A percentile compares a stretch with the other conserved stretches of the same genome.
Evolutionary conservation across 1,140 invertebrate species (phyloP).

Genomic region (Dendrolimus kikuchii): DNA sequence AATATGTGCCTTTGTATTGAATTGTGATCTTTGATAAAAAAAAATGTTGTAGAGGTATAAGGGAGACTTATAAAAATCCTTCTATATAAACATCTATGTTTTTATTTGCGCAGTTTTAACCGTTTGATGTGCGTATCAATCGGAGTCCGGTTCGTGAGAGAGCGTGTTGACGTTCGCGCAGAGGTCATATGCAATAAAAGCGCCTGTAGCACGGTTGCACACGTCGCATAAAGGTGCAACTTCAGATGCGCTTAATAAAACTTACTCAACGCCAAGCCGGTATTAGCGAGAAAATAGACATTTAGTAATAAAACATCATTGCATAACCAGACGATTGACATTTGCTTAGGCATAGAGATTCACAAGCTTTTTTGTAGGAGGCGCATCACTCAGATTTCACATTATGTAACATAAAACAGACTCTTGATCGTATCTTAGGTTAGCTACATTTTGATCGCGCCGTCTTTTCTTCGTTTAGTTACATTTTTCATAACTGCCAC

Average conservation of each 20-base stretch:
- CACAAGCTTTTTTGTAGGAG: too few species aligned
- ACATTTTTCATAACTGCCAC: too few species aligned
- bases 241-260: conserved; percentile 36
- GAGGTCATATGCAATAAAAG: conserved; percentile 3
- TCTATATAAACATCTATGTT: neutral
- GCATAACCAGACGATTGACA: conserved; percentile 48
- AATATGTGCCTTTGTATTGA: too few species aligned
- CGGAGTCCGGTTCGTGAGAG: neutral
- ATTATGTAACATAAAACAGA: too few species aligned
- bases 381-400: too few species aligned
- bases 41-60: too few species aligned
- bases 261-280: conserved; percentile 36
- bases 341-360: conserved; percentile 21
- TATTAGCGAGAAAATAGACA: conserved; percentile 28
- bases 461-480: too few species aligned
- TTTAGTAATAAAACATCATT: conserved; percentile 53
- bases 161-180: conserved; percentile 1
- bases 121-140: neutral
- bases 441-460: too few species aligned
- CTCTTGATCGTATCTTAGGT: too few species aligned
- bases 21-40: too few species aligned
- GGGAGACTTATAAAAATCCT: too few species aligned
- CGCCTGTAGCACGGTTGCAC: conserved; percentile 9
- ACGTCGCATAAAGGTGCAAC: conserved; percentile 17
- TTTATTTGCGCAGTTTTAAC: neutral